These are phyloP conservation scores for Helicoverpa armigera DNA, from an alignment of 1,140 invertebrate genomes.

Conservation along the genomic window DNA sequence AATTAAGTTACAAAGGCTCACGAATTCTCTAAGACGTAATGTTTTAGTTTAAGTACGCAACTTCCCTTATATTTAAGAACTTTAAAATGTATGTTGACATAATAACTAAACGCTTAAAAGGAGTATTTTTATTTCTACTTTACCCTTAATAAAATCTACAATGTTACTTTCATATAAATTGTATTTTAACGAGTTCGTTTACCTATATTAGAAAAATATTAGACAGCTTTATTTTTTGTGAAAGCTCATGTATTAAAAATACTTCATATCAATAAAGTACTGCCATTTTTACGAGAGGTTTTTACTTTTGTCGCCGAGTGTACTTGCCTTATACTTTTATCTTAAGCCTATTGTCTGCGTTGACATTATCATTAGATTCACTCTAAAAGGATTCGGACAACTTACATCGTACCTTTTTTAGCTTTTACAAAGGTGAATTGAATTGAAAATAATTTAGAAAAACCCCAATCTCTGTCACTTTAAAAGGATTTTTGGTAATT, in stretches of 20 bases:
- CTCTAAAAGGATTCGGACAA: background rate
- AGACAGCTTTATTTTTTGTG: background rate
- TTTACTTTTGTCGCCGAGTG: conserved; percentile 47
- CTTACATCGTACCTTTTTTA: background rate
- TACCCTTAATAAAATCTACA: background rate
- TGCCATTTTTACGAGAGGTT: conserved; percentile 50
- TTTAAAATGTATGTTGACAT: background rate
- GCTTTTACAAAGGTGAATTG: background rate
- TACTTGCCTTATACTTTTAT: conserved; percentile 27
- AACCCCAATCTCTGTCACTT: no score
- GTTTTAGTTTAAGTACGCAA: conserved; percentile 46
- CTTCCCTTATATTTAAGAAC: conserved; percentile 1
- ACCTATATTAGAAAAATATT: no score
- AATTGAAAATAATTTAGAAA: no score
- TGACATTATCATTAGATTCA: background rate
- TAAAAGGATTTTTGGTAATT: no score
- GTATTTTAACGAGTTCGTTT: no score
- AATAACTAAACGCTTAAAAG: background rate
- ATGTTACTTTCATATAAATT: no score
- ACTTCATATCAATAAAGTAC: conserved; percentile 58
- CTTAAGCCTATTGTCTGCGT: background rate
- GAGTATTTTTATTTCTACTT: background rate
- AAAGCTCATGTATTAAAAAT: conserved; percentile 42
- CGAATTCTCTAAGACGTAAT: conserved; percentile 46
- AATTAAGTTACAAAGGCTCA: conserved; percentile 38